Evolutionary conservation across 2,113 vertebrate genomes (phyloP).

Genomic region (Ctenomys sociabilis): DNA sequence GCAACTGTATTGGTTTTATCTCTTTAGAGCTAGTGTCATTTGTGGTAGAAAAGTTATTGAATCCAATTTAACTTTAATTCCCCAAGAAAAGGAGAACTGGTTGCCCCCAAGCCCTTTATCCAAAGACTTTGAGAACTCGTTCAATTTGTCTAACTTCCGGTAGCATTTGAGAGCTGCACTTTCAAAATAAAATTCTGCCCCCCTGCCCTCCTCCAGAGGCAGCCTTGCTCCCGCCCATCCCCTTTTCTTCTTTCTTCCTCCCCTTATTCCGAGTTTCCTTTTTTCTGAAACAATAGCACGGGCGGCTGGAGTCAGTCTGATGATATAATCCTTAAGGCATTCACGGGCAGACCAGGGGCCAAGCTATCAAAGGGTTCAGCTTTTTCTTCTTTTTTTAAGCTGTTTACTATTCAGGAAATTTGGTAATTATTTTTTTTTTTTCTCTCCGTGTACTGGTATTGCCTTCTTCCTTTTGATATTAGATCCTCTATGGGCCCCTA

Average conservation of each 20-base stretch:
- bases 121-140: background rate
- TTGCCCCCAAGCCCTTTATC: background rate
- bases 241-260: too few relatives aligned
- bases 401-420: constrained; percentile 82
- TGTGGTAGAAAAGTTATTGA: constrained; percentile 47
- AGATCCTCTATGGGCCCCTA: constrained; percentile 71
- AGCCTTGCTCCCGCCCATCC: background rate
- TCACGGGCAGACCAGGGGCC: background rate
- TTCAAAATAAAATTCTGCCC: background rate
- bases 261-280: background rate
- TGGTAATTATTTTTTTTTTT: constrained; percentile 74
- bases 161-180: background rate
- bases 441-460: constrained; percentile 60
- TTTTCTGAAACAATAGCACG: constrained; percentile 54
- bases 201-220: background rate
- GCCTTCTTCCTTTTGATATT: constrained; percentile 80
- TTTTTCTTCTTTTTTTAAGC: constrained; percentile 12
- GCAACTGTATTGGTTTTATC: background rate
- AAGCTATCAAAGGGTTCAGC: constrained; percentile 46
- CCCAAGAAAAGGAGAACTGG: background rate
- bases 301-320: constrained; percentile 43
- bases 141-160: constrained; percentile 43
- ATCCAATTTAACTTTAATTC: constrained; percentile 52
- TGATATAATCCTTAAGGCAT: constrained; percentile 55
- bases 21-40: constrained; percentile 32